Conservation (phyloP, 2,888 invertebrate genomes). For the Autographa pulchrina region DNA sequence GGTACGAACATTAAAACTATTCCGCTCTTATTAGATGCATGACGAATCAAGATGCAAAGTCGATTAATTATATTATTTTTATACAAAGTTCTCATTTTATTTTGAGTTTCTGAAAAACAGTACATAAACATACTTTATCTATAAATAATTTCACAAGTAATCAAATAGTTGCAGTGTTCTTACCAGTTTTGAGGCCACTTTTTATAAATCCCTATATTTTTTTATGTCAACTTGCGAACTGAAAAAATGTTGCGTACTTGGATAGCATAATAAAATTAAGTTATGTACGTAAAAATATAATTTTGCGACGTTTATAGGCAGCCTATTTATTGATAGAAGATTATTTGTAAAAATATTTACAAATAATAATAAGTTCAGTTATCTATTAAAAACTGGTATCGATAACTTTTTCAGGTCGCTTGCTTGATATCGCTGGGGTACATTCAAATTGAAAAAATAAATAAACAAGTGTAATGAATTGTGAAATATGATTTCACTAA, state of each 20-base stretch:
- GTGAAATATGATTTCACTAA: conserved; percentile 87
- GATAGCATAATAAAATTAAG: not conserved
- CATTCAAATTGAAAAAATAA: conserved; percentile 27
- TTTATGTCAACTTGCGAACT: conserved; percentile 33
- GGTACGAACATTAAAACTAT: conserved; percentile 49
- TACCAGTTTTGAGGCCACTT: conserved; percentile 54
- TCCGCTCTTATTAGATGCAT: not conserved
- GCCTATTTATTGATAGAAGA: conserved; percentile 12
- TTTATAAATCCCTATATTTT: conserved; percentile 35
- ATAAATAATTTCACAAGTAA: not conserved
- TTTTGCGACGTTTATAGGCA: conserved; percentile 13
- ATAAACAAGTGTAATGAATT: conserved; percentile 45
- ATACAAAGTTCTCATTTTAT: not conserved
- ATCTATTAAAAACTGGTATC: not conserved
- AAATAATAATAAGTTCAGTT: not conserved
- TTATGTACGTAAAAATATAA: not conserved
- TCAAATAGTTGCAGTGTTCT: conserved; percentile 36
- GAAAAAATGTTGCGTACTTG: conserved; percentile 7
- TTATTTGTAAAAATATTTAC: conserved; percentile 18
- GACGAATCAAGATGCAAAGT: not conserved
- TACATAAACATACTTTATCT: conserved; percentile 4
- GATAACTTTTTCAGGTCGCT: conserved; percentile 36
- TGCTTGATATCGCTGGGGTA: conserved; percentile 40
- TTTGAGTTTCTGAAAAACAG: not conserved
- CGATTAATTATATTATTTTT: not conserved